Evolutionary conservation across 2,113 vertebrate genomes (phyloP).

Genomic region (Hydrolagus affinis): DNA sequence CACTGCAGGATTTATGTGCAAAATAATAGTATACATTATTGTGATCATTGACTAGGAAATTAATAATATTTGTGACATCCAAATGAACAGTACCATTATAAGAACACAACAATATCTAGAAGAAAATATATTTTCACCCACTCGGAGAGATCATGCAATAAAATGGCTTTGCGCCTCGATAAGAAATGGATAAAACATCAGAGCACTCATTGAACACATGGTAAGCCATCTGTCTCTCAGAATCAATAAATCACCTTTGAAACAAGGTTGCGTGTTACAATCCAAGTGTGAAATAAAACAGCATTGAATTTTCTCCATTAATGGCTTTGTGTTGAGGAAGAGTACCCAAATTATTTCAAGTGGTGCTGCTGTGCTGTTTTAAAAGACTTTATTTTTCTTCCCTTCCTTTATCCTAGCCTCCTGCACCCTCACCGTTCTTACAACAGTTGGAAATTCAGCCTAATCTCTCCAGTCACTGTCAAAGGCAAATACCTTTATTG

Average conservation of each 20-base stretch:
- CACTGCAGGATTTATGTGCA: not conserved
- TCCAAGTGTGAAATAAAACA: slow-evolving; percentile 16
- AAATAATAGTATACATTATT: not conserved
- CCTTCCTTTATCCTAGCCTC: not conserved
- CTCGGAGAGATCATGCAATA: too few relatives aligned
- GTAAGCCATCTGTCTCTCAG: slow-evolving; percentile 10
- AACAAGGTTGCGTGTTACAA: slow-evolving; percentile 1
- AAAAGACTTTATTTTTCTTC: not conserved
- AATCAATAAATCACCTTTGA: slow-evolving; percentile 24
- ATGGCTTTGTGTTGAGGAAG: not conserved
- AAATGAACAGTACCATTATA: not conserved
- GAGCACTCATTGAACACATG: not conserved
- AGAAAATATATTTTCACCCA: not conserved
- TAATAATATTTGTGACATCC: not conserved
- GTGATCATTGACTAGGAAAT: too few relatives aligned
- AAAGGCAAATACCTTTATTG: too few relatives aligned
- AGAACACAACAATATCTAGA: not conserved
- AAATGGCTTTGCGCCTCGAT: not conserved
- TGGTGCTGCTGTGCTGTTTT: not conserved
- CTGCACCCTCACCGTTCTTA: too few relatives aligned
- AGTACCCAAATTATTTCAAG: not conserved
- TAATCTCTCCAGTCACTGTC: too few relatives aligned
- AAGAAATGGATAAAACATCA: too few relatives aligned
- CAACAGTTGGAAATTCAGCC: too few relatives aligned
- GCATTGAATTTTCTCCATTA: slow-evolving; percentile 13